Evolutionary conservation across 2,888 invertebrate genomes (phyloP).

Genomic region (Dyspetes luteomarginatus): DNA sequence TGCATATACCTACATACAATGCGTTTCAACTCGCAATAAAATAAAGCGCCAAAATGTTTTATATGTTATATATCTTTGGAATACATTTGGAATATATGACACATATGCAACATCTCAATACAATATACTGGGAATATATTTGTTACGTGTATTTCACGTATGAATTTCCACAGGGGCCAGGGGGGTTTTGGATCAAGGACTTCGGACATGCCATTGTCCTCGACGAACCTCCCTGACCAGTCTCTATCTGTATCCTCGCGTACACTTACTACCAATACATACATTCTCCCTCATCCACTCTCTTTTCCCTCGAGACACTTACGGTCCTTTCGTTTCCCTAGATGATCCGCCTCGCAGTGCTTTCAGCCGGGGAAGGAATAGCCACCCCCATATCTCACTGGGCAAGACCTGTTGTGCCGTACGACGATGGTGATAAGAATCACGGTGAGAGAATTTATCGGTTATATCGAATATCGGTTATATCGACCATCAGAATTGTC

Average conservation of each 20-base stretch:
- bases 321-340: slow-evolving; percentile 46
- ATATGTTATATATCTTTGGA: too few relatives aligned
- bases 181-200: slow-evolving; percentile 37
- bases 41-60: too few relatives aligned
- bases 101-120: too few relatives aligned
- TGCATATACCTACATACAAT: too few relatives aligned
- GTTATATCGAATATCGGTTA: slow-evolving; percentile 27
- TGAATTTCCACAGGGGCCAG: too few relatives aligned
- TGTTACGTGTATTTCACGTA: too few relatives aligned
- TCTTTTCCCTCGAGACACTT: slow-evolving; percentile 30
- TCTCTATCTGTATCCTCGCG: slow-evolving; percentile 20
- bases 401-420: slow-evolving; percentile 35
- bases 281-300: slow-evolving; percentile 4
- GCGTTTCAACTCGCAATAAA: too few relatives aligned
- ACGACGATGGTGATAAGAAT: slow-evolving; percentile 50
- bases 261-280: slow-evolving; percentile 1
- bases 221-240: slow-evolving; percentile 26
- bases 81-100: too few relatives aligned
- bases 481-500: slow-evolving; percentile 29
- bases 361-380: slow-evolving; percentile 33
- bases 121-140: too few relatives aligned
- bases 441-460: slow-evolving; percentile 51
- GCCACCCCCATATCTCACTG: slow-evolving; percentile 27
- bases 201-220: slow-evolving; percentile 35
- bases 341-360: slow-evolving; percentile 51